Conservation (phyloP, 2,888 invertebrate genomes). For the Cephus pulcher region DNA sequence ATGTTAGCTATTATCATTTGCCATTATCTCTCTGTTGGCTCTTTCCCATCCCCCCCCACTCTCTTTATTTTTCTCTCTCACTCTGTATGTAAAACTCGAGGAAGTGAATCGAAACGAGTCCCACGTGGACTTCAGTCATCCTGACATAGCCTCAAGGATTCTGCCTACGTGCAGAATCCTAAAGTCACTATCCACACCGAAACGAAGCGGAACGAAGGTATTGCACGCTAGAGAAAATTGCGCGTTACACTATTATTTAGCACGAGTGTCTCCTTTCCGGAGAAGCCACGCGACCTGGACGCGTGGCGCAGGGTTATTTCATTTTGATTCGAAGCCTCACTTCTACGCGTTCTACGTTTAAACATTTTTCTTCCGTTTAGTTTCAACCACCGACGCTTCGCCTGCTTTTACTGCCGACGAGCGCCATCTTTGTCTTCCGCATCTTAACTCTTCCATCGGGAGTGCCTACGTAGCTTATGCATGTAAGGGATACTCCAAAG, state of each 20-base stretch:
- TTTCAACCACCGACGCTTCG: constrained; percentile 14
- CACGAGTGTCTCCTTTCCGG: neutral
- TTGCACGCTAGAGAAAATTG: neutral
- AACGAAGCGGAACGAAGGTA: neutral
- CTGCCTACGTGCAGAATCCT: neutral
- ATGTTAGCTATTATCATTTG: neutral
- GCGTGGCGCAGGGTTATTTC: neutral
- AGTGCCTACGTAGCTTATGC: neutral
- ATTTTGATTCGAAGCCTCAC: constrained; percentile 39
- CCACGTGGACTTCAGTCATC: neutral
- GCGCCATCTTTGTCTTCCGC: constrained; percentile 1
- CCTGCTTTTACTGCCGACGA: neutral
- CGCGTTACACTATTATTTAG: neutral
- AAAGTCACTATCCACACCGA: neutral
- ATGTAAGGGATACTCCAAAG: neutral
- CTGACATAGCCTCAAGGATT: neutral
- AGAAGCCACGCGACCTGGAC: neutral
- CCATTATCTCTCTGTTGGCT: neutral
- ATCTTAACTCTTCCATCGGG: neutral
- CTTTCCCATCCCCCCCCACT: neutral
- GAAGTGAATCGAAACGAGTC: neutral
- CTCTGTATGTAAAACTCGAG: neutral
- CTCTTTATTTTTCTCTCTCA: neutral
- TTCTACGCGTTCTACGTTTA: constrained; percentile 8
- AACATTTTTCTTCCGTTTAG: constrained; percentile 12